Evolutionary conservation across 2,113 vertebrate species (phyloP).

Genomic region (Xyliphius kryptos): DNA sequence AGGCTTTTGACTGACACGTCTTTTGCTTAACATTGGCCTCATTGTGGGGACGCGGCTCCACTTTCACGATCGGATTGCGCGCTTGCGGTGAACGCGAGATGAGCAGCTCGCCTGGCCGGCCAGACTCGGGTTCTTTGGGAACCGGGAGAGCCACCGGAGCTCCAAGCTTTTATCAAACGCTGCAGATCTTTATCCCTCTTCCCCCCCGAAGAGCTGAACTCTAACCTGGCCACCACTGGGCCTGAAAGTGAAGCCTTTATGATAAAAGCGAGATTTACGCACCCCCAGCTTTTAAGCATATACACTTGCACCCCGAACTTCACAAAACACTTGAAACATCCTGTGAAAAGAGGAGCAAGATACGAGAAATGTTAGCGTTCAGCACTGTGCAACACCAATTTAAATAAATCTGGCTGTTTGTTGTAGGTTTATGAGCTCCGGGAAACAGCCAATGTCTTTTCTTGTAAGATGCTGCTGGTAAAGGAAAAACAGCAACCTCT

Average conservation of each 20-base stretch:
- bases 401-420: too few relatives aligned
- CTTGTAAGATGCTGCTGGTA: too few relatives aligned
- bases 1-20: conserved; percentile 39
- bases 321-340: too few relatives aligned
- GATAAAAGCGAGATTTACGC: conserved; percentile 22
- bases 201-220: conserved; percentile 30
- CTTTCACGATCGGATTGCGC: conserved; percentile 39
- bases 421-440: too few relatives aligned
- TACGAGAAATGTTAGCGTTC: too few relatives aligned
- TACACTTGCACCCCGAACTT: too few relatives aligned
- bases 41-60: conserved; percentile 38
- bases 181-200: conserved; percentile 32
- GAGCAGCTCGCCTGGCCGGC: conserved; percentile 30
- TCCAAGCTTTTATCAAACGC: conserved; percentile 29
- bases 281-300: conserved; percentile 9
- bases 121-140: conserved; percentile 37
- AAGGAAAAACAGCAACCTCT: too few relatives aligned
- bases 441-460: too few relatives aligned
- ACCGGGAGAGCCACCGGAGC: conserved; percentile 33
- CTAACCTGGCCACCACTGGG: conserved; percentile 29
- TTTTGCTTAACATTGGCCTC: conserved; percentile 44
- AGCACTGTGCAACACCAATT: too few relatives aligned
- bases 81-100: conserved; percentile 36
- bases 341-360: too few relatives aligned
- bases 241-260: conserved; percentile 35